Conservation (phyloP, 2,888 invertebrate genomes). For the Nyleta sp. region DNA sequence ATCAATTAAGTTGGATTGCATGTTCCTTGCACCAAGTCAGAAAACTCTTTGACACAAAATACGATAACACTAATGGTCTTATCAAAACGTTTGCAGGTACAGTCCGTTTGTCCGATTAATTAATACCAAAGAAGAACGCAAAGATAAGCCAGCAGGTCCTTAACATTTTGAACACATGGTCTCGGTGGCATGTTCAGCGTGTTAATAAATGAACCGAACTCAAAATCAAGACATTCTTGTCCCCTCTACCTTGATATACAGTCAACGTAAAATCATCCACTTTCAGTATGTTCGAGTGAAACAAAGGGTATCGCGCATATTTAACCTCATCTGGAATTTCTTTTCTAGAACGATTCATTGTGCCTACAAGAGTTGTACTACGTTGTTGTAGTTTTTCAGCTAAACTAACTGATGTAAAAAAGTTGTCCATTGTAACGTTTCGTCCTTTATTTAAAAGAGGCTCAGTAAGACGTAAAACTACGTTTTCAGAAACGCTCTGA, state of each 20-base stretch:
- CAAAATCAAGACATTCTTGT: slow-evolving; percentile 27
- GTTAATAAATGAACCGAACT: slow-evolving; percentile 36
- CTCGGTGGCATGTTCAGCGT: no score
- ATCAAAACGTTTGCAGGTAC: no score
- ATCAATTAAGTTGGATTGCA: no score
- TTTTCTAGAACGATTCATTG: slow-evolving; percentile 35
- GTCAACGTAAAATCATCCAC: slow-evolving; percentile 32
- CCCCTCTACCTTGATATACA: slow-evolving; percentile 35
- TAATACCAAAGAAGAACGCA: no score
- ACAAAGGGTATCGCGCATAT: slow-evolving; percentile 23
- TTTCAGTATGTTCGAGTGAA: slow-evolving; percentile 28
- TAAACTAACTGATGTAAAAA: slow-evolving; percentile 49
- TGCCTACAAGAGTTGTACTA: slow-evolving; percentile 37
- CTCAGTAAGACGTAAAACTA: slow-evolving; percentile 60
- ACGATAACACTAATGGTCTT: no score
- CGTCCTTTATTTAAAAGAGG: slow-evolving; percentile 49
- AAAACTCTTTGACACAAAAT: no score
- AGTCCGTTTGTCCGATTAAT: no score
- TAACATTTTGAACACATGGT: no score
- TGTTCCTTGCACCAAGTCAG: no score
- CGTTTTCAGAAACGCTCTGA: slow-evolving; percentile 55
- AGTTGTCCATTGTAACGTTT: slow-evolving; percentile 50
- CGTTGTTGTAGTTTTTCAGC: slow-evolving; percentile 23
- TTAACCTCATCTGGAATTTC: slow-evolving; percentile 31
- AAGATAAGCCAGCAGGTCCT: no score